A percentile compares a stretch with the other conserved stretches of the same genome.
Conservation (phyloP, 2,888 invertebrate species). For the Chorisops tibialis region DNA sequence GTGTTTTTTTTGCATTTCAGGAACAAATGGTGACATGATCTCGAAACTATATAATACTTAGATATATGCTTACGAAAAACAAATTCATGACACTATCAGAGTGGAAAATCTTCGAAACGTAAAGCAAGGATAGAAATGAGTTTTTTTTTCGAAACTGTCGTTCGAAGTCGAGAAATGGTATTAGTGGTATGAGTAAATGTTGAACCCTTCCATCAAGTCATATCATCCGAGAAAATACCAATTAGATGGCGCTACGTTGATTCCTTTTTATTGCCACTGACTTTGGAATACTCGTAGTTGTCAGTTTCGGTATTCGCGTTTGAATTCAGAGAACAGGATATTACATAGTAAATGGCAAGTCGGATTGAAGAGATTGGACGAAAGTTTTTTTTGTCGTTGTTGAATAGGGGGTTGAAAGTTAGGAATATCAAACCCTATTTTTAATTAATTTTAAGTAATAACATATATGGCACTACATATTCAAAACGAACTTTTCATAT, state of each 20-base stretch:
- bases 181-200: constrained; percentile 8
- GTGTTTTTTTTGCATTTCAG: background rate
- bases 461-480: too few species aligned
- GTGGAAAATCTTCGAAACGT: constrained; percentile 18
- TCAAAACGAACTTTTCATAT: too few species aligned
- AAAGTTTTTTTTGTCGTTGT: too few species aligned
- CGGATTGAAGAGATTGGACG: too few species aligned
- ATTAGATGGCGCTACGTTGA: constrained; percentile 33
- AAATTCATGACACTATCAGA: constrained; percentile 11
- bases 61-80: background rate
- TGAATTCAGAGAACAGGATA: constrained; percentile 15
- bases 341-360: background rate
- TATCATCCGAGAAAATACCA: constrained; percentile 35
- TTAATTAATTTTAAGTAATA: too few species aligned
- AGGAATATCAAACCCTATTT: too few species aligned
- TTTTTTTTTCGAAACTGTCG: constrained; percentile 5
- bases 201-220: constrained; percentile 32
- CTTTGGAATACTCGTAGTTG: constrained; percentile 5
- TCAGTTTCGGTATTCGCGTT: constrained; percentile 18
- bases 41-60: background rate
- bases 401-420: too few species aligned
- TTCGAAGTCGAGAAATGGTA: background rate
- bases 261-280: constrained; percentile 30
- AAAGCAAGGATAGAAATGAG: constrained; percentile 24
- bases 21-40: background rate